Base-by-base conservation (phyloP, 2,888 invertebrate genomes). In the Xanthorhoe spadicearia region DNA sequence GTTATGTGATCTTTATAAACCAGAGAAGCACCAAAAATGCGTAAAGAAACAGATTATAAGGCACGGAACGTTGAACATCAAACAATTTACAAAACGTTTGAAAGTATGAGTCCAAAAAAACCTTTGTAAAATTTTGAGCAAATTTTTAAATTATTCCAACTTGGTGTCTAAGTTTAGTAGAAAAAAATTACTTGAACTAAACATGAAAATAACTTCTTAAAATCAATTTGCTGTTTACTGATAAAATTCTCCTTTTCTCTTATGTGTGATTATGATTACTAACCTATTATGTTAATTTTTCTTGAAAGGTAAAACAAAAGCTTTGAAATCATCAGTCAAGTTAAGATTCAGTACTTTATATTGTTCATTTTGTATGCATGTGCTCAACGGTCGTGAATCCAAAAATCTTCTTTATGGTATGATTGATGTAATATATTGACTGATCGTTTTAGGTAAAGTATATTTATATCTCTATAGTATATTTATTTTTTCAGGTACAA, bases 31-130 rank as follows among this genome's bases (percentile, higher is more conserved):
- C 4, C 13, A 18, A 17, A 53, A 60, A 46, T 13, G 46, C 8
- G 38, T 17, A 18, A 61, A 49, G 49, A 55, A 54, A 53, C 18
- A 54, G 35, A 55, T 55, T 55, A 62, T 17, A 62, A 38, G 7
- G 49, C 13, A 55, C 35, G 61, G 38, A 19, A 55, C 50, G 23
- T 17, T 62, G 61, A 62, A 62, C 55, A 43, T 28, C 53, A 54
- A 49, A 32, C 53, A 28, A 46, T 61, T 32, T 61, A 54, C 15
- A 54, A 49, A 50, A 55, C 38, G 50, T 50, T 38, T 55, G 10
- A 3, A 32, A 32, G 28, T 32, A 53, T 0, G n/a, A 43, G 43
- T 18, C 43, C 1, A 53, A 61, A 61, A 28, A 46, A 53, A 52
- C 17, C 54, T 48, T 49, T 49, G 35, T 49, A 19, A 61, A 19